Conservation (phyloP, 2,888 invertebrate genomes). For the Acleris cristana region DNA sequence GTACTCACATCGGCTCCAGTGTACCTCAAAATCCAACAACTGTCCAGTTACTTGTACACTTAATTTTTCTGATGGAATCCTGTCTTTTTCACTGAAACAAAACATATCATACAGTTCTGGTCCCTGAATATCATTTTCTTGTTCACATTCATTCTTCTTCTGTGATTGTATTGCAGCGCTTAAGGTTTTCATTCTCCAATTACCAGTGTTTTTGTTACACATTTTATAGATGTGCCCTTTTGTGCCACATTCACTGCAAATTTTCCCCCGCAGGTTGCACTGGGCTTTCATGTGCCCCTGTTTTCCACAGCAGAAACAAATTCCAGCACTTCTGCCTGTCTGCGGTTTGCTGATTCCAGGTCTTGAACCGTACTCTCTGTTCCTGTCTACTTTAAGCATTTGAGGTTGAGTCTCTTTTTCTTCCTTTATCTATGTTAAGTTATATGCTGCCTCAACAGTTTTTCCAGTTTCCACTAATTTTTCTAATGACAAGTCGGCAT, state of each 20-base stretch:
- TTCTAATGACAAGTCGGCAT: too few relatives aligned
- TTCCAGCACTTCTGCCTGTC: too few relatives aligned
- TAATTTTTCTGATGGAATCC: slow-evolving; percentile 3
- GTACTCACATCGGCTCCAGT: slow-evolving; percentile 3
- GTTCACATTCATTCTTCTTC: background rate
- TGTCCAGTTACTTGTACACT: slow-evolving; percentile 4
- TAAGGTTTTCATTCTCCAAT: background rate
- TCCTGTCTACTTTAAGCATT: too few relatives aligned
- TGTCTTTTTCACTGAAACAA: slow-evolving; percentile 6
- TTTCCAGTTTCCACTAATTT: too few relatives aligned
- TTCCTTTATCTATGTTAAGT: too few relatives aligned
- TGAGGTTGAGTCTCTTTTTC: too few relatives aligned
- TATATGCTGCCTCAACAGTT: too few relatives aligned
- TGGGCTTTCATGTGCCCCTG: background rate
- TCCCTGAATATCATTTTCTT: background rate
- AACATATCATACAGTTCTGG: slow-evolving; percentile 17
- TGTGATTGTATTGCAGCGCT: background rate
- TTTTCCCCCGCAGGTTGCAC: background rate
- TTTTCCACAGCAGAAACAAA: too few relatives aligned
- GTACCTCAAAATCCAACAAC: too few relatives aligned
- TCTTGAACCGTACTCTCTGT: too few relatives aligned
- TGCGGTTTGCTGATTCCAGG: too few relatives aligned
- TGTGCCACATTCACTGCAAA: background rate
- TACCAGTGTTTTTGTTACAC: slow-evolving; percentile 1
- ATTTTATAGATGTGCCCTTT: slow-evolving; percentile 12